These are phyloP conservation scores for Naja naja DNA, from an alignment of 2,113 vertebrate species.

Conservation along the genomic window DNA sequence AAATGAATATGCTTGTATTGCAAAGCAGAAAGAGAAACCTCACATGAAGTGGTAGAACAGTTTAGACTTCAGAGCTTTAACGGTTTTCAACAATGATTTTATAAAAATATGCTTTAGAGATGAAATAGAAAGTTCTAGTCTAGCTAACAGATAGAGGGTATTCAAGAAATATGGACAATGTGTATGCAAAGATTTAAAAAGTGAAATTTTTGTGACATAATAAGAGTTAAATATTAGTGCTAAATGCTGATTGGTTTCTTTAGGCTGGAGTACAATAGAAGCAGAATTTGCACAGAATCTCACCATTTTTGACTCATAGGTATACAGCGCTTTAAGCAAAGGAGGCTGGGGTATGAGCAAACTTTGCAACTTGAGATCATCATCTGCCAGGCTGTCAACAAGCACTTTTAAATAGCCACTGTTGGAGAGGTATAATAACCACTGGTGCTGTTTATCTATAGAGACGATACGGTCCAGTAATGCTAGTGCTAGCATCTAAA, in stretches of 20 bases:
- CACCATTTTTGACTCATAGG: conserved; percentile 98
- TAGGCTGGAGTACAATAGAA: not conserved
- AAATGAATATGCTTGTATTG: not conserved
- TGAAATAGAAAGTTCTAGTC: not conserved
- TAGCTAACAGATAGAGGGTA: not conserved
- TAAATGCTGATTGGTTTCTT: not conserved
- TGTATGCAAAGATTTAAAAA: not conserved
- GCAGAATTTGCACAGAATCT: not conserved
- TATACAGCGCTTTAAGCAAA: conserved; percentile 90
- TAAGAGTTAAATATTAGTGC: not conserved
- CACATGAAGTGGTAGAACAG: not conserved
- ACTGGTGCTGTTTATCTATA: conserved; percentile 92
- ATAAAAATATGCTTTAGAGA: not conserved
- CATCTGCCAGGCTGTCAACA: conserved; percentile 90
- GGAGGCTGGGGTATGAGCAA: conserved; percentile 89
- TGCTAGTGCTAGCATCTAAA: conserved; percentile 93
- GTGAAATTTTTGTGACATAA: not conserved
- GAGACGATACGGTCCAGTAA: conserved; percentile 87
- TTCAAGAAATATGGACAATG: not conserved
- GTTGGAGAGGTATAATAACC: conserved; percentile 92
- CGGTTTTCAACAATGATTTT: not conserved
- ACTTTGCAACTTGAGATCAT: conserved; percentile 85
- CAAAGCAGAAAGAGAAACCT: not conserved
- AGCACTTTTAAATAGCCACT: conserved; percentile 94
- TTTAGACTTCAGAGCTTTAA: not conserved